phyloP scores from a whole-genome alignment of 2,888 invertebrate genomes.

The Phengaris alcon region DNA sequence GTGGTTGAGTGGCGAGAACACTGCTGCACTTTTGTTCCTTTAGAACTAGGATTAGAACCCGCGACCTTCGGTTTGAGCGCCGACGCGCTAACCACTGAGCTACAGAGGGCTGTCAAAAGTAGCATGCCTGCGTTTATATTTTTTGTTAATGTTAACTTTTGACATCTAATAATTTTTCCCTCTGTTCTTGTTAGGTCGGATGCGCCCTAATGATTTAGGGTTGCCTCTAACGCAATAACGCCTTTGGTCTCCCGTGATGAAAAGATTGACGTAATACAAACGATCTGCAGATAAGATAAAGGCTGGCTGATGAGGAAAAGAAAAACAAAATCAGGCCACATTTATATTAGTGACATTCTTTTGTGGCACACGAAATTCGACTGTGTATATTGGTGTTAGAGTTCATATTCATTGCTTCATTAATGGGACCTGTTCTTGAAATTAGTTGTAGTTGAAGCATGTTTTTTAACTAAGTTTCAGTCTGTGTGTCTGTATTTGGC shows the following conservation, averaged over 20 bases:
- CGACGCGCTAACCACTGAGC: too few relatives aligned
- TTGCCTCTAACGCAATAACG: neutral
- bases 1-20: too few relatives aligned
- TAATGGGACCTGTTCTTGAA: neutral
- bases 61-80: too few relatives aligned
- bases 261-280: slow-evolving; percentile 15
- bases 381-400: neutral
- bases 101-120: too few relatives aligned
- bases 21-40: too few relatives aligned
- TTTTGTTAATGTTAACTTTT: too few relatives aligned
- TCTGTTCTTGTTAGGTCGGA: neutral
- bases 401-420: neutral
- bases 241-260: neutral
- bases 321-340: slow-evolving; percentile 3
- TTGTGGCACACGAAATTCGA: neutral
- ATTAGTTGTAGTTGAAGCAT: neutral
- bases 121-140: too few relatives aligned
- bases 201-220: slow-evolving; percentile 8
- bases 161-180: neutral
- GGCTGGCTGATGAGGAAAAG: slow-evolving; percentile 16
- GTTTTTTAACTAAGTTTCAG: neutral
- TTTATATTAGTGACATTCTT: neutral
- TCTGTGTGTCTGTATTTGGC: too few relatives aligned
- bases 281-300: slow-evolving; percentile 6
- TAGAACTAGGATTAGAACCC: too few relatives aligned